These are phyloP conservation scores for Macrosteles quadrilineatus DNA, from an alignment of 1,140 invertebrate species.

Conservation along the genomic window DNA sequence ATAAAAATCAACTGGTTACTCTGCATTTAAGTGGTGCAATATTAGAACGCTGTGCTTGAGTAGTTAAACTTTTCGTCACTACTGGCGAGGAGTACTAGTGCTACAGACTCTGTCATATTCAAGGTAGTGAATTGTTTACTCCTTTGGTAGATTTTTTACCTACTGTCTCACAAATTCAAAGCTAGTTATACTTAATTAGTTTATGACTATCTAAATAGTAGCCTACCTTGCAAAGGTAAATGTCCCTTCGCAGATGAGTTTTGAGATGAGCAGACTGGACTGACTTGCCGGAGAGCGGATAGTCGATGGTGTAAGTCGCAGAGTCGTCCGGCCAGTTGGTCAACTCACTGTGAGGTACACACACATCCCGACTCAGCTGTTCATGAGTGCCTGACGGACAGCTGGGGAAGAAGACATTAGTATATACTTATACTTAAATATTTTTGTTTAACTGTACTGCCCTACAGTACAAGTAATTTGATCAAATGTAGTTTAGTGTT, in stretches of 20 bases:
- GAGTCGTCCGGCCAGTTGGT: constrained; percentile 47
- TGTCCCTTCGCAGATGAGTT: constrained; percentile 51
- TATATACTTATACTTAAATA: too few species aligned
- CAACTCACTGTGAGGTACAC: constrained; percentile 47
- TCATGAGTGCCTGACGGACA: constrained; percentile 48
- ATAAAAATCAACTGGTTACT: too few species aligned
- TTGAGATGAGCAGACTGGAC: constrained; percentile 56
- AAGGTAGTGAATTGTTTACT: neutral
- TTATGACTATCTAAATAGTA: constrained; percentile 10
- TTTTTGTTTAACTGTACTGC: too few species aligned
- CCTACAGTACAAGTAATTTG: too few species aligned
- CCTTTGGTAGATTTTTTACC: neutral
- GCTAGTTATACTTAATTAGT: constrained; percentile 23
- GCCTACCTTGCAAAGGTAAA: constrained; percentile 57
- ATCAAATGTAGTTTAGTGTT: too few species aligned
- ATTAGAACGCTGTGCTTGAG: neutral
- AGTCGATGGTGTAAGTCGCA: constrained; percentile 50
- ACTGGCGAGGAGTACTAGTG: neutral
- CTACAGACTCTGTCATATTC: neutral
- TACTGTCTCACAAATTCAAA: constrained; percentile 25
- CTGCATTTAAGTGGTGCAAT: neutral
- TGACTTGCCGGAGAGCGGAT: constrained; percentile 43
- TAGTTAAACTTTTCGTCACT: constrained; percentile 30
- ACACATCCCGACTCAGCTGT: constrained; percentile 49
- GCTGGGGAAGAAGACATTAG: too few species aligned